These are phyloP conservation scores for Ptychoptera contaminata DNA, from an alignment of 2,888 invertebrate species.

Conservation along the genomic window DNA sequence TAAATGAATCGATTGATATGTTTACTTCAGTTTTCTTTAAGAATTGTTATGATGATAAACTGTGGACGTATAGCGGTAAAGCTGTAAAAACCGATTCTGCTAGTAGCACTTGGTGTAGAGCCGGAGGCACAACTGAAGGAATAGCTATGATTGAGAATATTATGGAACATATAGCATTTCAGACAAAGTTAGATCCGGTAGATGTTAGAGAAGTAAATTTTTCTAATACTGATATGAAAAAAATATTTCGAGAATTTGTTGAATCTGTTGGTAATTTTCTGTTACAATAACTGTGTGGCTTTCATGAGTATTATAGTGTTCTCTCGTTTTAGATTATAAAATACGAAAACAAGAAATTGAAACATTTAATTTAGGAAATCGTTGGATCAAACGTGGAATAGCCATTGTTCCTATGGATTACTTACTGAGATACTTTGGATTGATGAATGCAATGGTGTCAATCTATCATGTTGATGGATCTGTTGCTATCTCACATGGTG, in stretches of 20 bases:
- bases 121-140: constrained; percentile 34
- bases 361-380: constrained; percentile 44
- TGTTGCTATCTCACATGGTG: constrained; percentile 48
- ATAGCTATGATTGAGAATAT: constrained; percentile 45
- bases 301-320: not conserved
- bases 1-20: constrained; percentile 32
- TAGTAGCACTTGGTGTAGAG: constrained; percentile 45
- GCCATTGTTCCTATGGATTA: constrained; percentile 47
- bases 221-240: constrained; percentile 29
- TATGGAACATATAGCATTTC: constrained; percentile 48
- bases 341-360: constrained; percentile 36
- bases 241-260: constrained; percentile 39
- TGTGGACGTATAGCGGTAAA: constrained; percentile 37
- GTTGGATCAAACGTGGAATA: constrained; percentile 60
- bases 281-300: too few species aligned
- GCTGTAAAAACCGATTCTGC: constrained; percentile 43
- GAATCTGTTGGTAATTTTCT: constrained; percentile 24
- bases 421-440: constrained; percentile 31
- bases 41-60: constrained; percentile 39
- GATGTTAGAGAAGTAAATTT: constrained; percentile 41
- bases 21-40: constrained; percentile 22
- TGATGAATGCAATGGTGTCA: constrained; percentile 38
- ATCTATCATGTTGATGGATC: constrained; percentile 51
- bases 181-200: constrained; percentile 38
- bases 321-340: constrained; percentile 29